Base-by-base conservation (phyloP, 2,797 vertebrate species). In the Oreochromis mossambicus region DNA sequence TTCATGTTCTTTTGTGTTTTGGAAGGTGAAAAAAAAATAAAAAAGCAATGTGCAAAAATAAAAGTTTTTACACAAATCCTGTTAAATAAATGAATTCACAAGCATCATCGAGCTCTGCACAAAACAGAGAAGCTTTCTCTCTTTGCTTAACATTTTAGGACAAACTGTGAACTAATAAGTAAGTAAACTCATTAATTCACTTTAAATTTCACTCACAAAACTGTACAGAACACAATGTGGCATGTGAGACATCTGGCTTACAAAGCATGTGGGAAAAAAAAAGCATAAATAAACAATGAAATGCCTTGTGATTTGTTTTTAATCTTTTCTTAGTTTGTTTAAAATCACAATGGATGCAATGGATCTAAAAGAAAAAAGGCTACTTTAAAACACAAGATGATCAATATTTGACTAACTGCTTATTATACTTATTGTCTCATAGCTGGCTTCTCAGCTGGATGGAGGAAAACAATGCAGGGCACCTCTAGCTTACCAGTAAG, bases 31-130 rank as follows among this genome's bases (percentile, higher is more conserved):
- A 8, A 13, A 8, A 43, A 8, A 36, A 36, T 7, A 34, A 13
- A 14, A 63, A n/a, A 3, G 4, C 7, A 55, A 26, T 3, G 2
- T 32, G 29, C 29, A 61, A 61, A 34, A 61, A 61, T 61, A 41
- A 68, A 1, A 0, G 3, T 24, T 70, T 43, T 14, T 43, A 68
- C 3, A 4, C 8, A 70, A 26, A 5, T 43, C 0, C 38, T 70
- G 38, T 70, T 66, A 43, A 43, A 70, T 70, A 70, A 70, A 26
- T 46, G 5, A 70, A 70, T 10, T 70, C 38, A 17, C 14, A 70
- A 17, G 41, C 41, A 46, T 26, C 41, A 46, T 1, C 46, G 9
- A 70, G 14, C 24, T 26, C 14, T 29, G 24, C 41, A 46, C 41
- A 46, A 36, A 70, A 29, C 2, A 46, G 58, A 63, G 32, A 36